Evolutionary conservation across 2,888 invertebrate genomes (phyloP), one percentile per base, ranked within the genome.

Genomic region (Agrochola lota): DNA sequence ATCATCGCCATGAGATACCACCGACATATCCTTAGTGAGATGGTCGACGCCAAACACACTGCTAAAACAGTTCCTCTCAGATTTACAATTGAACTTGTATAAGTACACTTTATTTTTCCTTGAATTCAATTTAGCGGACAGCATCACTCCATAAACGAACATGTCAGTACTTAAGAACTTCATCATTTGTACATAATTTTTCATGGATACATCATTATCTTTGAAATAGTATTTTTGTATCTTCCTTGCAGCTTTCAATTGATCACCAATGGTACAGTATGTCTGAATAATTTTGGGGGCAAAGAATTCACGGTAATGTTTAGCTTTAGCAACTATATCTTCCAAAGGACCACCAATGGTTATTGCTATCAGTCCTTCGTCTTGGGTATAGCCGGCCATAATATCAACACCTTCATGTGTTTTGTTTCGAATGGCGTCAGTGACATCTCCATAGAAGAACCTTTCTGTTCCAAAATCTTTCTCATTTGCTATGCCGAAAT

Each of bases 361-460:
- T 1, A 92, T 43, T 9, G 87, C 81, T 62, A 94, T 76, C 0
- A 93, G 49, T 0, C 98, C 98, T 94, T 98, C 98, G 69, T 98
- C 97, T 35, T 97, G 97, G 9, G 97, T 98, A 20, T 98, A 94
- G 6, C 98, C 98, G 40, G 97, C 96, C 92, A 98, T 97, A 91
- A 98, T 97, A 0, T 98, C 98, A 1, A 98, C 95, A 6, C 89
- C 92, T 81, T 93, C 89, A 63, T 97, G 94, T 15, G 95, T 94
- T 15, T 97, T 97, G 11, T 95, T 92, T 86, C 94, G 93, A 26
- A 96, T 84, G 26, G 93, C 91, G 17, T 97, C 94, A 17, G 78
- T 74, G 6, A 87, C 71, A 70, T 93, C 90, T 35, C 93, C 94
- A 62, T 84, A 87, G 77, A 94, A 94, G 75, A 93, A 95, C 77